Percentiles rank a stretch among this genome's conserved stretches.
These are phyloP conservation scores for Corythaixoides concolor DNA, from an alignment of 2,113 vertebrate species.

Conservation along the genomic window DNA sequence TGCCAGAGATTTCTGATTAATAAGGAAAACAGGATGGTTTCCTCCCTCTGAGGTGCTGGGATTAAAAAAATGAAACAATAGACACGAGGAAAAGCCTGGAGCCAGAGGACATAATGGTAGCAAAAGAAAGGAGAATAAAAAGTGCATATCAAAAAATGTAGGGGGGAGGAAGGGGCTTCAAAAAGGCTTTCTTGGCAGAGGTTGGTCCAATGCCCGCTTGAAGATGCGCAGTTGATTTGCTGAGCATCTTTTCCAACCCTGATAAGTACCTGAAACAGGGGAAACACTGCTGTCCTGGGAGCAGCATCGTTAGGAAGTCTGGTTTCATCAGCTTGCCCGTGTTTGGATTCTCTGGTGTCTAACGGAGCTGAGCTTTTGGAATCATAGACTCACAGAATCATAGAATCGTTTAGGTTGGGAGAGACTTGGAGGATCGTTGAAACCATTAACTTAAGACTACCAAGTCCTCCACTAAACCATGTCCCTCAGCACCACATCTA, in stretches of 20 bases:
- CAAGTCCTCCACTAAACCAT: too few species aligned
- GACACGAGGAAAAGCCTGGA: neutral
- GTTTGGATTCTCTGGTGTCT: neutral
- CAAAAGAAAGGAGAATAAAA: neutral
- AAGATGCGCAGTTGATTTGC: neutral
- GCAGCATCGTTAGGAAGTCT: rapidly evolving
- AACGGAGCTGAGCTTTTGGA: neutral
- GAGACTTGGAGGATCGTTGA: too few species aligned
- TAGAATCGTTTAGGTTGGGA: too few species aligned
- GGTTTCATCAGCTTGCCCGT: rapidly evolving
- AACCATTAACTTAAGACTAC: too few species aligned
- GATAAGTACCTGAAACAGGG: neutral
- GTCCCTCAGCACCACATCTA: too few species aligned
- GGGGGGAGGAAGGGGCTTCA: neutral
- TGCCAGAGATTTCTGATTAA: constrained; percentile 32
- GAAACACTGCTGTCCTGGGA: neutral
- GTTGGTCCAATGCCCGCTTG: neutral
- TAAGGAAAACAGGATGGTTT: constrained; percentile 16
- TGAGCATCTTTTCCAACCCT: neutral
- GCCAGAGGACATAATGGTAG: neutral
- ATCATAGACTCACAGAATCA: too few species aligned
- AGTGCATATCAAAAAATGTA: neutral
- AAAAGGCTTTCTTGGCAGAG: neutral
- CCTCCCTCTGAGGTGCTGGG: constrained; percentile 14
- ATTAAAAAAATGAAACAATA: constrained; percentile 20